A percentile compares a stretch with the other conserved stretches of the same genome.
These are phyloP conservation scores for Pelmatolapia mariae DNA, from an alignment of 2,113 vertebrate species.

Conservation along the genomic window DNA sequence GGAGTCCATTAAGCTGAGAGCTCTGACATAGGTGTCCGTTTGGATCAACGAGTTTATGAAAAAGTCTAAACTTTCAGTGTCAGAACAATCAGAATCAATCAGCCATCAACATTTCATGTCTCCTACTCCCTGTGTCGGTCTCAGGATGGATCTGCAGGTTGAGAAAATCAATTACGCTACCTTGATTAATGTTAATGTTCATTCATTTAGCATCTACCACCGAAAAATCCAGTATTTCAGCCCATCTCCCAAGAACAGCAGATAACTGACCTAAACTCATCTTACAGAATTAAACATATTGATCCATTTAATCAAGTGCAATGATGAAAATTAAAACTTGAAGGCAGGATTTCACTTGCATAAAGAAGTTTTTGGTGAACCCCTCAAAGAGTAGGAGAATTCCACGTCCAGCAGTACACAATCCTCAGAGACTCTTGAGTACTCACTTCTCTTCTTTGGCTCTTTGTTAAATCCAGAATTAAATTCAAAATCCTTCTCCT, in stretches of 20 bases:
- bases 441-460: background rate
- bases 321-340: background rate
- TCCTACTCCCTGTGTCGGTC: background rate
- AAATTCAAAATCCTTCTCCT: background rate
- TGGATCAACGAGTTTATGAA: background rate
- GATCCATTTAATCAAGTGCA: background rate
- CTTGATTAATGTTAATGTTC: background rate
- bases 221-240: background rate
- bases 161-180: background rate
- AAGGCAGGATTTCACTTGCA: background rate
- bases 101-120: background rate
- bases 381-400: background rate
- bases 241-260: background rate
- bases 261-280: background rate
- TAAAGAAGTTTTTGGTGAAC: background rate
- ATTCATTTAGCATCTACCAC: background rate
- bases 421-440: background rate
- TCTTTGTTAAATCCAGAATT: background rate
- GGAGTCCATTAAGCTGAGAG: background rate
- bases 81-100: background rate
- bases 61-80: background rate
- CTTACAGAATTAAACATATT: background rate
- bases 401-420: background rate
- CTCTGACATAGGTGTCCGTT: background rate
- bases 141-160: background rate